A percentile compares a stretch with the other conserved stretches of the same genome.
Conservation (phyloP, 2,888 invertebrate genomes). For the Metellina segmentata region DNA sequence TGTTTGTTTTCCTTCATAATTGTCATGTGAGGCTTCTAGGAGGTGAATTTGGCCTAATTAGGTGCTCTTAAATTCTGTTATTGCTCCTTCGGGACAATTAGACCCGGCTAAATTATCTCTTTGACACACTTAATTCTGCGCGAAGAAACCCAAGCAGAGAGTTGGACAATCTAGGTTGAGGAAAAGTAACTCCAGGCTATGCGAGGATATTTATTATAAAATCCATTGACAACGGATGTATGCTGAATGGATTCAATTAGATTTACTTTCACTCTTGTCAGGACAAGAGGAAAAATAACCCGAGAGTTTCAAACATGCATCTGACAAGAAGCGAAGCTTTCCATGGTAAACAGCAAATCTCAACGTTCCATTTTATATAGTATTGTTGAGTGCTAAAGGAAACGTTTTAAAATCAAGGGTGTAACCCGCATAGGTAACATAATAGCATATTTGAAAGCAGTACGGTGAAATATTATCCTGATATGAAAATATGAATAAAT, state of each 20-base stretch:
- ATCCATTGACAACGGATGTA: background rate
- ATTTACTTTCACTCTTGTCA: background rate
- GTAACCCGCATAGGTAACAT: no score
- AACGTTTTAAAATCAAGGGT: no score
- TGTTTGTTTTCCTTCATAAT: conserved; percentile 8
- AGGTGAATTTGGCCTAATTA: conserved; percentile 33
- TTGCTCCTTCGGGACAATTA: conserved; percentile 28
- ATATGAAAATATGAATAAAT: no score
- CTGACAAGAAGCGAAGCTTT: no score
- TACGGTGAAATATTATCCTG: no score
- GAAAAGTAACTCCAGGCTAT: conserved; percentile 14
- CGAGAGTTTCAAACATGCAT: no score
- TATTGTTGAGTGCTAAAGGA: no score
- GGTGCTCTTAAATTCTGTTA: conserved; percentile 23
- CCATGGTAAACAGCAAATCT: no score
- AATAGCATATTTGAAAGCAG: no score
- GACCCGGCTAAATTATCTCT: conserved; percentile 30
- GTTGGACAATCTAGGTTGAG: conserved; percentile 20
- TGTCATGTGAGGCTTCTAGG: background rate
- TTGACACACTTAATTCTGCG: conserved; percentile 32
- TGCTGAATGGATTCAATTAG: background rate
- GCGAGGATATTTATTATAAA: conserved; percentile 11
- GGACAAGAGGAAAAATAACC: no score
- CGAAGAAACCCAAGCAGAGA: no score
- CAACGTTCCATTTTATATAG: no score